Percentiles rank a stretch among this genome's conserved stretches.
These are phyloP conservation scores for Podiceps cristatus DNA, from an alignment of 2,113 vertebrate genomes.

Conservation along the genomic window DNA sequence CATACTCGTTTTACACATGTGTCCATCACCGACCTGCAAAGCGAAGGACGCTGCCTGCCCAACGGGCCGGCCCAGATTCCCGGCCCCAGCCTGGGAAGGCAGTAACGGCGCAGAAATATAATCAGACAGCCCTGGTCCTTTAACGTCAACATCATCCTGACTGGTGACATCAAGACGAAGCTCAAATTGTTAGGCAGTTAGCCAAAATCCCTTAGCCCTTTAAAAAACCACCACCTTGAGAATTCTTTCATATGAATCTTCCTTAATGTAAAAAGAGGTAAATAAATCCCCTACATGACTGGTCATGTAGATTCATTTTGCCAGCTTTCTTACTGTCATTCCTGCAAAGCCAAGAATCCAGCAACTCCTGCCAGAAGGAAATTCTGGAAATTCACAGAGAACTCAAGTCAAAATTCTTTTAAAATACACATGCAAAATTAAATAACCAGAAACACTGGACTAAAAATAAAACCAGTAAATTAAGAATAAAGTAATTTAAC, in stretches of 20 bases:
- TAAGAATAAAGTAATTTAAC: neutral
- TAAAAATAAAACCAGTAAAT: neutral
- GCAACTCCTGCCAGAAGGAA: neutral
- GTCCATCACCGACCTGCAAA: neutral
- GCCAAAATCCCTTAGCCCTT: neutral
- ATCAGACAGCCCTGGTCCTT: neutral
- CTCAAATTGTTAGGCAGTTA: neutral
- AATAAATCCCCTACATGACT: neutral
- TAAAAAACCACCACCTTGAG: neutral
- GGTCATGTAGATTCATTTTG: neutral
- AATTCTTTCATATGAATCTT: neutral
- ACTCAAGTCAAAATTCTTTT: neutral
- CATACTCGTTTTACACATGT: fast-evolving
- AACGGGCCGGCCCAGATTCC: neutral
- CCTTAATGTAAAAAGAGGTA: neutral
- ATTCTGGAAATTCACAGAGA: neutral
- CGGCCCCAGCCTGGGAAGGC: neutral
- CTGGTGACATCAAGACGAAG: neutral
- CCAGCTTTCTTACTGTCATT: neutral
- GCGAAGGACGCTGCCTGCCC: neutral
- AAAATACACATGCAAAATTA: neutral
- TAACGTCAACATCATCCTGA: neutral
- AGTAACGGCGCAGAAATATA: neutral
- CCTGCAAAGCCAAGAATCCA: neutral
- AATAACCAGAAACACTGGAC: neutral